Base-by-base conservation (phyloP, 2,888 invertebrate genomes). In the Acronicta leporina region DNA sequence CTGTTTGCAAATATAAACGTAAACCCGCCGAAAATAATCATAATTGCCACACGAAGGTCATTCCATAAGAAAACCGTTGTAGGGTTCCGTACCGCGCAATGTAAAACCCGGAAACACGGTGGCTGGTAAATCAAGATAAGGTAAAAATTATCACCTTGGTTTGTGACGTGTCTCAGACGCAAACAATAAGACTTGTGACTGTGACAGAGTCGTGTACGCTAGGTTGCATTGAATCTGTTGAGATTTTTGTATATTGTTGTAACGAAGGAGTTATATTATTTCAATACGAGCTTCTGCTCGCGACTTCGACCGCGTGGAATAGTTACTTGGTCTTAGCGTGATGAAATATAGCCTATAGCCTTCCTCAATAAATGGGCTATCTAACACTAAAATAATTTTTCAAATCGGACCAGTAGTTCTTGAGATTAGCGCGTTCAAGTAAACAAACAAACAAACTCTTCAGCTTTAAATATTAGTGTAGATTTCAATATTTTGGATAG, bases 161-260 rank as follows among this genome's bases (percentile, higher is more conserved):
- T 16, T 56, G 48, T 71, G 51, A 43, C 45, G 43, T 25, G 14
- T 33, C 11, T 33, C 11, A 11, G 33, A 4, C 13, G 14, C 2
- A 67, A 61, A 69, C 68, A 69, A 69, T 69, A 53, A 41, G 46
- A 61, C 68, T 68, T 69, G 38, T n/a, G 46, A 27, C 73, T 69
- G 38, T n/a, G 46, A 27, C 35, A 33, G 71, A 56, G 40, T 66
- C 68, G 67, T 55, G 72, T 40, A 15, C 11, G 30, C 35, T 10
- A 15, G n/a, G n/a, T 48, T 42, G 13, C 10, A 49, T 44, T 51
- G 8, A 35, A 41, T 49, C n/a, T 44, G 25, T 53, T 33, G 11
- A 63, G 20, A 47, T 46, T 46, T 14, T 38, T 38, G 38, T 38
- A 63, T 14, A 47, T 46, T 46, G 15, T 38, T 38, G 38, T 38